Evolutionary conservation across 2,113 vertebrate species (phyloP), one percentile per base, ranked within the genome.

Genomic region (Columba janthina): DNA sequence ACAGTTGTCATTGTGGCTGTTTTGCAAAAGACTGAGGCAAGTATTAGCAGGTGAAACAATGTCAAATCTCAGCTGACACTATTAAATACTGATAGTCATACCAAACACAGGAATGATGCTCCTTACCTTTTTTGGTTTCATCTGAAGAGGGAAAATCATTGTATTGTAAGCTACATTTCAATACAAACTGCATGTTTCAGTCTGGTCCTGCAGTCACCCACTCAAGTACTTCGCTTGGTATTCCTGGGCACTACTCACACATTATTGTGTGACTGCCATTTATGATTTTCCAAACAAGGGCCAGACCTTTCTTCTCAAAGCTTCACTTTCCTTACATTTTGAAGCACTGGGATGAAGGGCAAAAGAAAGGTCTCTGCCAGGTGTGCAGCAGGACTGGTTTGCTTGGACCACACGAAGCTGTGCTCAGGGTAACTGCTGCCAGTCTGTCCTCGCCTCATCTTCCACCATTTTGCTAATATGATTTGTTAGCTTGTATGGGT

Each of bases 1-100:
- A 58, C 36, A 61, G 46, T 73, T 48, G 72, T 51, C 67, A 56
- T 18, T 71, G 88, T 94, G 83, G 85, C 64, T 50, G 31, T 94
- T 93, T 79, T 18, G 11, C 85, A 60, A 64, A 38, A 84, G 57
- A 53, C 74, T 46, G 74, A 70, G 72, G 40, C 64, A 80, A 64
- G 22, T 57, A 56, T 53, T 53, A 36, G 40, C 28, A 93, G 53
- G 77, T 71, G 64, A 72, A 88, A 56, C 44, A 19, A 29, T 46
- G 26, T 46, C 19, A 60, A 16, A 40, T 61, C 70, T 97, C 61
- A 85, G 80, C 65, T 94, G 65, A 44, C 51, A 26, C 56, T 79
- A 1, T 57, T 44, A 31, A 42, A 50, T 44, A 75, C 40, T 5
- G 7, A 3, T 42, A 14, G 62, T 70, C 44, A 34, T 15, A n/a